Evolutionary conservation across 2,113 vertebrate genomes (phyloP).

Genomic region (Planiliza haematocheilus): DNA sequence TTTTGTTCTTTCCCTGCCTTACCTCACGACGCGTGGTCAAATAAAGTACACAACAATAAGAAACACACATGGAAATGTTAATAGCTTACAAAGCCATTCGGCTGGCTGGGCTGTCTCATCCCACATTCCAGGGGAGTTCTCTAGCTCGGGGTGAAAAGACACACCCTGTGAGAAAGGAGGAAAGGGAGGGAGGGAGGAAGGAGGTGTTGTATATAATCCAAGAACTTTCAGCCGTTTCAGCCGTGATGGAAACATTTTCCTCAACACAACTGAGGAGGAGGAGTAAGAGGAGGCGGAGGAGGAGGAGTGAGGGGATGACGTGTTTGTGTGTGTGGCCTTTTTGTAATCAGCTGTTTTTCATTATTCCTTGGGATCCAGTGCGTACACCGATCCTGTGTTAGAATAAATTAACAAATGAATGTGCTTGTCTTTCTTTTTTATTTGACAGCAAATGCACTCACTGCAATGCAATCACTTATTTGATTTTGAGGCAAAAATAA

Average conservation of each 20-base stretch:
- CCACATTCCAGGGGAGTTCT: conserved; percentile 55
- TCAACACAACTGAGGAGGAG: conserved; percentile 8
- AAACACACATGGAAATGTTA: conserved; percentile 1
- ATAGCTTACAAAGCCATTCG: conserved; percentile 19
- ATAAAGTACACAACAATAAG: background rate
- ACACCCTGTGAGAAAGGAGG: conserved; percentile 45
- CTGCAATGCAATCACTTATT: too few species aligned
- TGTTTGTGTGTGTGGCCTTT: background rate
- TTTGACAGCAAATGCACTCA: too few species aligned
- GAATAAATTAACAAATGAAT: too few species aligned
- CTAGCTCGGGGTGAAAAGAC: conserved; percentile 45
- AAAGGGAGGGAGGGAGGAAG: background rate
- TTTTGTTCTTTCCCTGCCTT: too few species aligned
- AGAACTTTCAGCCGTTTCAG: background rate
- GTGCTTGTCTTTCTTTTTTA: too few species aligned
- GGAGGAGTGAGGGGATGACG: background rate
- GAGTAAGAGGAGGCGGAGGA: too few species aligned
- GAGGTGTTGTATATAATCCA: conserved; percentile 5
- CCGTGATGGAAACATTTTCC: conserved; percentile 21
- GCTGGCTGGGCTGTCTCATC: conserved; percentile 4
- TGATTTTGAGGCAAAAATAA: too few species aligned
- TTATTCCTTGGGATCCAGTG: background rate
- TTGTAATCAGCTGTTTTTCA: background rate
- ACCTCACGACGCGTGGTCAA: background rate
- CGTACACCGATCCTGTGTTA: too few species aligned